These are phyloP conservation scores for Prorops nasuta DNA, from an alignment of 1,140 invertebrate species.

Conservation along the genomic window DNA sequence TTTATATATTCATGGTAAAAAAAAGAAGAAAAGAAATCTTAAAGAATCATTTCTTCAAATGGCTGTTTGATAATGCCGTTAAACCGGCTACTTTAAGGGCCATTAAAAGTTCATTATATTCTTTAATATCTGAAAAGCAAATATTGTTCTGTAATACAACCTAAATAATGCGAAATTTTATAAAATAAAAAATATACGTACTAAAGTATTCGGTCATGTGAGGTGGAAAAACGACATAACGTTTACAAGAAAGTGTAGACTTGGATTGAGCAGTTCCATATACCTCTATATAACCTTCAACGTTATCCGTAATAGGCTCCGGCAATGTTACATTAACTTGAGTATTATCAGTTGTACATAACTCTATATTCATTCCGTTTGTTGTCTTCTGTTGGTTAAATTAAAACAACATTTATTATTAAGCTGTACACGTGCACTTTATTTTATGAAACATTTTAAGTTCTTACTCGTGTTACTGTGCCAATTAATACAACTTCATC, in stretches of 20 bases:
- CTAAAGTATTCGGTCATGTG: slow-evolving; percentile 36
- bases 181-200: too few relatives aligned
- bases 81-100: slow-evolving; percentile 29
- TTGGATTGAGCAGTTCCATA: slow-evolving; percentile 39
- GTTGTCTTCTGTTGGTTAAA: slow-evolving; percentile 31
- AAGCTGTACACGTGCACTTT: neutral
- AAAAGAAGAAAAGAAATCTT: too few relatives aligned
- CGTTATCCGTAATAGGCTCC: slow-evolving; percentile 29
- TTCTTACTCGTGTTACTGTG: slow-evolving; percentile 29
- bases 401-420: neutral
- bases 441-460: slow-evolving; percentile 3
- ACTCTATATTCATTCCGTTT: slow-evolving; percentile 35
- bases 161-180: too few relatives aligned
- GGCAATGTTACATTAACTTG: slow-evolving; percentile 37
- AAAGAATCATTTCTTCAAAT: too few relatives aligned
- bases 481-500: slow-evolving; percentile 37
- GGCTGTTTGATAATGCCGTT: too few relatives aligned
- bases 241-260: slow-evolving; percentile 34
- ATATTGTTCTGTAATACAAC: too few relatives aligned
- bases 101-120: slow-evolving; percentile 35
- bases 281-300: slow-evolving; percentile 42
- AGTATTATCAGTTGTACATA: slow-evolving; percentile 39
- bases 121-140: too few relatives aligned
- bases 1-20: too few relatives aligned
- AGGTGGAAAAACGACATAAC: slow-evolving; percentile 29